phyloP scores from a whole-genome alignment of 2,888 invertebrate species.

The Tholera decimalis region DNA sequence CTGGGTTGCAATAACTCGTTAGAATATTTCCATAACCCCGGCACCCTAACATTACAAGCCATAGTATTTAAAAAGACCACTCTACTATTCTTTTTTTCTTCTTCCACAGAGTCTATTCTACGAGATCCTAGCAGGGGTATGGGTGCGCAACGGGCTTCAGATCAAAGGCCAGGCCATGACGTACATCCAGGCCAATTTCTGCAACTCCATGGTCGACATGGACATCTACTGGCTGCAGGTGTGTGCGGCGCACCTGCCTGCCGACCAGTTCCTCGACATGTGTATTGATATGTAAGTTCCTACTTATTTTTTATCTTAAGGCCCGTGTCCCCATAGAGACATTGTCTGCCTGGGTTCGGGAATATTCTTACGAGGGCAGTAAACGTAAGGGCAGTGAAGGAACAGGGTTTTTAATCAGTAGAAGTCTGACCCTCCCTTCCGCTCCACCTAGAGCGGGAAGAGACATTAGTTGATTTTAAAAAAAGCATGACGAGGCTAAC shows the following conservation, averaged over 20 bases:
- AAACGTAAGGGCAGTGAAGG: too few relatives aligned
- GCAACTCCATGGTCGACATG: conserved; percentile 99
- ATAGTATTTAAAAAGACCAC: background rate
- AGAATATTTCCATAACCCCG: too few relatives aligned
- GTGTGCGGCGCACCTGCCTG: conserved; percentile 96
- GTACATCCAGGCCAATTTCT: conserved; percentile 99
- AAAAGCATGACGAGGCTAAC: too few relatives aligned
- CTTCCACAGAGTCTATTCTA: conserved; percentile 96
- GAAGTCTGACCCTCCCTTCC: too few relatives aligned
- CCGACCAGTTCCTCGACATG: conserved; percentile 96
- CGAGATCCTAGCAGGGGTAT: conserved; percentile 98
- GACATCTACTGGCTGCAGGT: conserved; percentile 98
- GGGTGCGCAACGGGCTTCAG: conserved; percentile 99
- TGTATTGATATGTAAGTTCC: conserved; percentile 97
- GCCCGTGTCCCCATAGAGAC: too few relatives aligned
- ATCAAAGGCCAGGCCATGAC: conserved; percentile 99
- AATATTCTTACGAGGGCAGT: too few relatives aligned
- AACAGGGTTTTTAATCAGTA: too few relatives aligned
- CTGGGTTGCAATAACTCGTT: too few relatives aligned
- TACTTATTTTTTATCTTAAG: too few relatives aligned
- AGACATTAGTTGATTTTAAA: too few relatives aligned
- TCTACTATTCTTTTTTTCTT: conserved; percentile 39
- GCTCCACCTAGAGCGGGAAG: too few relatives aligned
- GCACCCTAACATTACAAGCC: background rate
- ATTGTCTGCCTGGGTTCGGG: too few relatives aligned